Conservation (phyloP, 2,888 invertebrate genomes). For the Teleiodes luculella region DNA sequence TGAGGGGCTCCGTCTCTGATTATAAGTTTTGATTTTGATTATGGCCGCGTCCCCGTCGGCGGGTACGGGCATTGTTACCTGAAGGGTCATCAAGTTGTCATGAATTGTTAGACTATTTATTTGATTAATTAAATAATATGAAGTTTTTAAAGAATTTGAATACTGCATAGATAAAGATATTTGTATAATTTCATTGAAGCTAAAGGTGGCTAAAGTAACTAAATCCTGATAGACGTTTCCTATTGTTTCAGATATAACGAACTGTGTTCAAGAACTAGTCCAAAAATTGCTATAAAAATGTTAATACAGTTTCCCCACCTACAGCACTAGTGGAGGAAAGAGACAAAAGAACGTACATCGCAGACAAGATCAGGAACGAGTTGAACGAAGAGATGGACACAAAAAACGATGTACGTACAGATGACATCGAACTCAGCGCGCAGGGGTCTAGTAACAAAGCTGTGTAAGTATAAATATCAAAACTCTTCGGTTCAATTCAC, state of each 20-base stretch:
- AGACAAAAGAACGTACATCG: constrained; percentile 28
- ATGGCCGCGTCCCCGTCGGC: too few relatives aligned
- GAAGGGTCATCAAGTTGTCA: too few relatives aligned
- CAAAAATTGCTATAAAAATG: constrained; percentile 59
- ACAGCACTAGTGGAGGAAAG: constrained; percentile 30
- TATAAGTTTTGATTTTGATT: too few relatives aligned
- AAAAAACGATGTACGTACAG: constrained; percentile 54
- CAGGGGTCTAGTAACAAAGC: constrained; percentile 64
- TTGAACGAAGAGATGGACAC: constrained; percentile 55
- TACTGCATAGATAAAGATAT: background rate
- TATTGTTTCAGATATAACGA: constrained; percentile 52
- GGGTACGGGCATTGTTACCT: too few relatives aligned
- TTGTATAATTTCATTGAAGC: background rate
- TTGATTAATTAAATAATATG: too few relatives aligned
- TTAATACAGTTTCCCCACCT: constrained; percentile 55
- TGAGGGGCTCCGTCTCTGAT: too few relatives aligned
- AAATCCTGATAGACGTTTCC: background rate
- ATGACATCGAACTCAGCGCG: constrained; percentile 69
- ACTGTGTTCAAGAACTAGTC: constrained; percentile 50
- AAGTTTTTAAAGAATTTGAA: background rate
- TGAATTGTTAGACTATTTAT: too few relatives aligned
- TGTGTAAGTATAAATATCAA: constrained; percentile 35
- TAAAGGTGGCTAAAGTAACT: background rate
- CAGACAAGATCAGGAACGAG: constrained; percentile 29
- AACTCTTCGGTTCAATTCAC: too few relatives aligned